These are phyloP conservation scores for Oxyteleia sp. DNA, from an alignment of 2,888 invertebrate genomes.

Conservation along the genomic window DNA sequence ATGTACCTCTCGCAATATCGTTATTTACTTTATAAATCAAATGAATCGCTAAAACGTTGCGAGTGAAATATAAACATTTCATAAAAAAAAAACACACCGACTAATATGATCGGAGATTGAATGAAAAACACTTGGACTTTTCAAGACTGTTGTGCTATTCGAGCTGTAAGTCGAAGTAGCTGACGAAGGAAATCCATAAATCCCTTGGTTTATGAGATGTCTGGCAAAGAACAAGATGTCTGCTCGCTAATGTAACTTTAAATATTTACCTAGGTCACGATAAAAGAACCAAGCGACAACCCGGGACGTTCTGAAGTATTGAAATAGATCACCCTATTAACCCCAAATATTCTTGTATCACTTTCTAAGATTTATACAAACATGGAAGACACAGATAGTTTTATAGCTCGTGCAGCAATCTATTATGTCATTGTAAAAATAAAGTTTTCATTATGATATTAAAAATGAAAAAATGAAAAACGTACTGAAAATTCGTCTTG, in stretches of 20 bases:
- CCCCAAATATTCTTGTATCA: conserved; percentile 43
- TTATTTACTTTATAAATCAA: neutral
- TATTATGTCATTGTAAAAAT: neutral
- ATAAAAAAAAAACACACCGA: neutral
- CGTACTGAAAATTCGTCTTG: no score
- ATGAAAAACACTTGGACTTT: conserved; percentile 46
- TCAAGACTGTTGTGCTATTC: conserved; percentile 49
- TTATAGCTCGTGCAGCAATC: neutral
- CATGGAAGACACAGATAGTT: neutral
- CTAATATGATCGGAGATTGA: neutral
- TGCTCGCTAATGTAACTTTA: conserved; percentile 67
- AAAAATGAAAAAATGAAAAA: no score
- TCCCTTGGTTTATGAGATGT: conserved; percentile 66
- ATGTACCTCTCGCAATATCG: neutral
- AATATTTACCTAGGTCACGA: conserved; percentile 71
- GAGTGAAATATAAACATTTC: neutral
- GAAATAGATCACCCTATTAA: conserved; percentile 62
- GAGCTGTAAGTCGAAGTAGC: conserved; percentile 52
- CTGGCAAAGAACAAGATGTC: conserved; percentile 69
- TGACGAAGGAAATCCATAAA: conserved; percentile 73
- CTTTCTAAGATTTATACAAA: neutral
- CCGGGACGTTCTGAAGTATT: conserved; percentile 46
- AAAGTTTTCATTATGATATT: no score
- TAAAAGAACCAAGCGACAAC: conserved; percentile 42
- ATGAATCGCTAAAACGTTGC: neutral